A percentile compares a stretch with the other conserved stretches of the same genome.
These are phyloP conservation scores for Ennomos erosarius DNA, from an alignment of 2,888 invertebrate genomes.

Conservation along the genomic window DNA sequence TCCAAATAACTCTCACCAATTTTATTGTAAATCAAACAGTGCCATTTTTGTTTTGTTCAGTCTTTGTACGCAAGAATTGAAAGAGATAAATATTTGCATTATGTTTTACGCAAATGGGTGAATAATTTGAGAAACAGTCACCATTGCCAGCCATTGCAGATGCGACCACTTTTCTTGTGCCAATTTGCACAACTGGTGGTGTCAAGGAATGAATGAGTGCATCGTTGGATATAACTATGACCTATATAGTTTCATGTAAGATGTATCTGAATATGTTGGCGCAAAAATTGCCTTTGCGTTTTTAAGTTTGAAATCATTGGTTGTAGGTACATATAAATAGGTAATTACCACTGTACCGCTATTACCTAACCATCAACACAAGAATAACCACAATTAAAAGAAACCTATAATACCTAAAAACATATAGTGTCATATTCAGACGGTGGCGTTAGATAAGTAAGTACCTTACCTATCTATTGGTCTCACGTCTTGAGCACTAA, in stretches of 20 bases:
- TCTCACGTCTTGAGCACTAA: no score
- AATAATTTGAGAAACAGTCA: conserved; percentile 20
- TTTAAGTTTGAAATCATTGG: no score
- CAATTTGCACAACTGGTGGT: conserved; percentile 16
- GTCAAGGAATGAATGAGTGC: not conserved
- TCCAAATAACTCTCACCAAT: not conserved
- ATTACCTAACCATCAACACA: no score
- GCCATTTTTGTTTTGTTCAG: conserved; percentile 29
- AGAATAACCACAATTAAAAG: no score
- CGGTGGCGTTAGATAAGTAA: no score
- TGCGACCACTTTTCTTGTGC: conserved; percentile 1
- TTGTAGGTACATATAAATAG: no score
- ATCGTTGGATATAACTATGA: not conserved
- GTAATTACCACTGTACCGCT: no score
- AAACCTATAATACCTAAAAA: no score
- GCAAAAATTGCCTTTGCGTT: no score
- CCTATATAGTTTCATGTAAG: not conserved
- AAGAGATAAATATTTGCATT: conserved; percentile 6
- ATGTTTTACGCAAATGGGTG: conserved; percentile 15
- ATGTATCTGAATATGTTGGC: not conserved
- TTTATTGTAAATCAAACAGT: conserved; percentile 25
- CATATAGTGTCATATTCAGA: no score
- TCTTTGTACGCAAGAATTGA: conserved; percentile 26
- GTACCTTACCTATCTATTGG: no score
- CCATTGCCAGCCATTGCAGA: not conserved